These are phyloP conservation scores for Poeciliopsis gracilis DNA, from an alignment of 2,797 vertebrate species.

Conservation along the genomic window DNA sequence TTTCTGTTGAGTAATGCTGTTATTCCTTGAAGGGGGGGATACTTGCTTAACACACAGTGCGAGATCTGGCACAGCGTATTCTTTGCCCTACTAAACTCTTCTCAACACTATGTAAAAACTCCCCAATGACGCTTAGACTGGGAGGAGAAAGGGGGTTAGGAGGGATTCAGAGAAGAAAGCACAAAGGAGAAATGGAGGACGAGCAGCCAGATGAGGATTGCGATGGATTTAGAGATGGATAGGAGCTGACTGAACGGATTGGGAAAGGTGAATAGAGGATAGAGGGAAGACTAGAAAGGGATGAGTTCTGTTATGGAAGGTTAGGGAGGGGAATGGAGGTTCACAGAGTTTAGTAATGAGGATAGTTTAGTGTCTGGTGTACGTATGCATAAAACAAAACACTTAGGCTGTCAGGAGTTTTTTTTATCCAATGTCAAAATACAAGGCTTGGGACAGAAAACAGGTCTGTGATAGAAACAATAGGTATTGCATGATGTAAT, in stretches of 20 bases:
- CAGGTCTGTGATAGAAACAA: conserved; percentile 23
- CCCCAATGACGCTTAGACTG: conserved; percentile 59
- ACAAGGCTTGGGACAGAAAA: neutral
- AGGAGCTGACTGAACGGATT: conserved; percentile 67
- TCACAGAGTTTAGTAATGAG: conserved; percentile 18
- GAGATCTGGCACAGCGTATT: conserved; percentile 67
- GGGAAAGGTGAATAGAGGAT: conserved; percentile 60
- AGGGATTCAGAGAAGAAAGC: conserved; percentile 32
- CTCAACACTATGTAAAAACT: conserved; percentile 72
- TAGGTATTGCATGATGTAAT: conserved; percentile 32
- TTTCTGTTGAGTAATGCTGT: conserved; percentile 72
- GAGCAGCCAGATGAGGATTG: conserved; percentile 68
- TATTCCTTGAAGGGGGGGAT: conserved; percentile 67
- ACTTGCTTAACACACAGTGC: conserved; percentile 68
- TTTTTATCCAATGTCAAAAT: conserved; percentile 25
- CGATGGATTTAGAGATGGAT: conserved; percentile 70
- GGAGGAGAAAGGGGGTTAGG: conserved; percentile 45
- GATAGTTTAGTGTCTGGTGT: conserved; percentile 23
- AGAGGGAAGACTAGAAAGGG: conserved; percentile 57
- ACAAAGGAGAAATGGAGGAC: conserved; percentile 66
- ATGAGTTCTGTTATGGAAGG: conserved; percentile 63
- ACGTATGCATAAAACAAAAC: conserved; percentile 12
- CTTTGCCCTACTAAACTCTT: conserved; percentile 80
- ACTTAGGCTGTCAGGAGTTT: conserved; percentile 8
- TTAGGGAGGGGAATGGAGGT: conserved; percentile 29